Conservation (phyloP, 2,113 vertebrate species). For the Lepus europaeus region DNA sequence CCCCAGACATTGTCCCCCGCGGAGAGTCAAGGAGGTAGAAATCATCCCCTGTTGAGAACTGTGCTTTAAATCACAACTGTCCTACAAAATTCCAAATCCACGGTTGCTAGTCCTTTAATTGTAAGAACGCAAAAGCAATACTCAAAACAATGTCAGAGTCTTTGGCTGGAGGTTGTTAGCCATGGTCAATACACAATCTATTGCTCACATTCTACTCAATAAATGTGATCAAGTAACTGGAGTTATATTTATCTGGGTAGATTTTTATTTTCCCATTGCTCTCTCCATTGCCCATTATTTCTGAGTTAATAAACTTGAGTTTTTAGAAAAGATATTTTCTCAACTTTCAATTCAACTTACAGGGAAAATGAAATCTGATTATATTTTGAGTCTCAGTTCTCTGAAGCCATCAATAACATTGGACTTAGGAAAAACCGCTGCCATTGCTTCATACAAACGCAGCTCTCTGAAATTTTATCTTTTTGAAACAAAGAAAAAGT, state of each 20-base stretch:
- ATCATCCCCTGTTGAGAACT: neutral
- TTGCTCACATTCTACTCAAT: neutral
- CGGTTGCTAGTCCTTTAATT: neutral
- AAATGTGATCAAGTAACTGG: neutral
- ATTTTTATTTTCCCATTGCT: neutral
- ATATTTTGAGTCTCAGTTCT: slow-evolving; percentile 29
- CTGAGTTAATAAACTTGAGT: neutral
- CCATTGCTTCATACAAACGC: neutral
- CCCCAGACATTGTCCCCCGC: neutral
- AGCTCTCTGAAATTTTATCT: neutral
- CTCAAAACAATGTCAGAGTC: neutral
- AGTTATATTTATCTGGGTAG: neutral
- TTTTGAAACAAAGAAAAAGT: slow-evolving; percentile 10
- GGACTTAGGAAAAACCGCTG: neutral
- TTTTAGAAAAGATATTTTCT: neutral
- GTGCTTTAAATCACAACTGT: neutral
- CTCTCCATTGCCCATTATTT: neutral
- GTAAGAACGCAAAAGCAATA: neutral
- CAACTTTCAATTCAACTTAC: neutral
- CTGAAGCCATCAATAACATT: neutral
- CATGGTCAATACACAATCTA: neutral
- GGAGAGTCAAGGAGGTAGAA: neutral
- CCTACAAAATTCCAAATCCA: neutral
- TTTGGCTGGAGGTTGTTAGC: neutral
- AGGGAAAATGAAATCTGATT: neutral